Conservation (phyloP, 2,113 vertebrate genomes). For the Telmatochromis sp. region DNA sequence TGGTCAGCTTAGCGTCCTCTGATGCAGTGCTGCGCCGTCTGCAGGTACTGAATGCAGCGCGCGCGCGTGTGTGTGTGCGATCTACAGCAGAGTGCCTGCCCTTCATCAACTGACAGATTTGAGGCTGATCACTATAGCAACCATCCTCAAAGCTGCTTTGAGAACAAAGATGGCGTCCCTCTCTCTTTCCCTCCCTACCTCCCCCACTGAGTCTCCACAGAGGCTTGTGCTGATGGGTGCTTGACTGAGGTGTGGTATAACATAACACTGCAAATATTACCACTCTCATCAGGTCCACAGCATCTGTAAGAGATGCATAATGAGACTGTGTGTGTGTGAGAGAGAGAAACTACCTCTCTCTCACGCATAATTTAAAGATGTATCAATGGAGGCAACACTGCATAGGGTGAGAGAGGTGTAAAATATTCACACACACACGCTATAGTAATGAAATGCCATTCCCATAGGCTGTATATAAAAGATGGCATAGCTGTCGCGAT, state of each 20-base stretch:
- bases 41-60: slow-evolving; percentile 10
- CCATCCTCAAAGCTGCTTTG: slow-evolving; percentile 42
- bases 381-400: slow-evolving; percentile 13
- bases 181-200: neutral
- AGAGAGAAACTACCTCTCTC: neutral
- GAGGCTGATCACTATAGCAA: slow-evolving; percentile 63
- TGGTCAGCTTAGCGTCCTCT: slow-evolving; percentile 21
- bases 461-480: neutral
- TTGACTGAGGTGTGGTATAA: neutral
- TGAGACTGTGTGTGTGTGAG: neutral
- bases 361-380: neutral
- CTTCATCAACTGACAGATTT: slow-evolving; percentile 46
- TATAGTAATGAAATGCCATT: neutral
- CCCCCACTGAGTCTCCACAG: neutral
- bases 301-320: neutral
- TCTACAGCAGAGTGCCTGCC: slow-evolving; percentile 11
- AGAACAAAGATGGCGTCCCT: slow-evolving; percentile 59
- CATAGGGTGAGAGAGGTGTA: neutral
- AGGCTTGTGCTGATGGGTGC: neutral
- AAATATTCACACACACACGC: neutral
- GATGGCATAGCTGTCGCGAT: neutral
- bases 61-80: accelerated
- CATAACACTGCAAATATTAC: neutral
- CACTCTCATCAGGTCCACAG: neutral
- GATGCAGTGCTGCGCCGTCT: slow-evolving; percentile 41